These are phyloP conservation scores for Harpagifer antarcticus DNA, from an alignment of 2,797 vertebrate species.

Conservation along the genomic window DNA sequence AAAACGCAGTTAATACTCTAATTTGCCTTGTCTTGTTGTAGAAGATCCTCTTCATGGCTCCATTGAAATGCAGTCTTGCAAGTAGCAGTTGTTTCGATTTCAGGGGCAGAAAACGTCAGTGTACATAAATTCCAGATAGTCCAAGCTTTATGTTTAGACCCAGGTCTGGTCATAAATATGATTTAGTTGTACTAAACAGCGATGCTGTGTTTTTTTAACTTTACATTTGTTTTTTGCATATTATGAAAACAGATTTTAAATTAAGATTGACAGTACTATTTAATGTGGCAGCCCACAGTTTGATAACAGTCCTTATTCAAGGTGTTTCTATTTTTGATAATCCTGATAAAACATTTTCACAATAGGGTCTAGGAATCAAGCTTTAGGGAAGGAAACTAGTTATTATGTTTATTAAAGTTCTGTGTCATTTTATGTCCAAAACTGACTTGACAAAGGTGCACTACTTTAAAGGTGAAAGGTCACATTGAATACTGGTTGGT, in stretches of 20 bases:
- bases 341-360: neutral
- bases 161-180: neutral
- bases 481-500: conserved; percentile 45
- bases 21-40: neutral
- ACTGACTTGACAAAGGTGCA: conserved; percentile 1
- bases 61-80: neutral
- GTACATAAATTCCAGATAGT: conserved; percentile 12
- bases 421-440: conserved; percentile 22
- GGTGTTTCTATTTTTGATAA: neutral
- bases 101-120: neutral
- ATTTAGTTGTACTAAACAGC: conserved; percentile 16
- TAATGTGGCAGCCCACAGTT: neutral
- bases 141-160: conserved; percentile 12
- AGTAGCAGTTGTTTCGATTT: neutral
- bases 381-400: conserved; percentile 8
- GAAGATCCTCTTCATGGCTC: neutral
- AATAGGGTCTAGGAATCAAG: conserved; percentile 1
- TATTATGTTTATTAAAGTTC: conserved; percentile 2
- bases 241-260: conserved; percentile 32
- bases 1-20: conserved; percentile 7
- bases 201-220: conserved; percentile 7
- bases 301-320: neutral
- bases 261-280: conserved; percentile 35
- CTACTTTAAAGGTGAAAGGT: conserved; percentile 26
- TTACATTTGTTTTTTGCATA: neutral